Evolutionary conservation across 2,113 vertebrate species (phyloP), one percentile per base, ranked within the genome.

Genomic region (Thinocorus orbignyianus): DNA sequence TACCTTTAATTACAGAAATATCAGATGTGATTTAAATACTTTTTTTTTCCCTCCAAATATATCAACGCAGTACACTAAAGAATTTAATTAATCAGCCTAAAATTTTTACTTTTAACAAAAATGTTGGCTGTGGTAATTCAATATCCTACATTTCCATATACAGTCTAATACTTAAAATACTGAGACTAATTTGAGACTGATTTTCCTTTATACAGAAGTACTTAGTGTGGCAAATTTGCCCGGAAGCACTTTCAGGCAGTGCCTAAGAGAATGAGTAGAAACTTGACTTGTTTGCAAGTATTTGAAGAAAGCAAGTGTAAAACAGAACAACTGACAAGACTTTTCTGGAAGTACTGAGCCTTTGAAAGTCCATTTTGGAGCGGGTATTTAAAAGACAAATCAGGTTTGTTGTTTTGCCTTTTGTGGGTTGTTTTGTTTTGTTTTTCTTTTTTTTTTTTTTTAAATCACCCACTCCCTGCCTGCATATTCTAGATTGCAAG

Each of bases 1-100:
- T 93, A 68, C 9, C 7, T 79, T 89, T 92, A 94, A 86, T 84
- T 86, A 46, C 44, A 81, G 86, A 94, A 95, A 73, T 81, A 94
- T 44, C 31, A 74, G 30, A 41, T 91, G 41, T 54, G 24, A 72
- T 86, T 86, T 93, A 81, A 90, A 81, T 49, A 80, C 25, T n/a
- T 3, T 48, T 12, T 76, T 72, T 86, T 79, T 23, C 1, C 25
- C 14, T 9, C 46, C 46, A 66, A 48, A 24, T n/a, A 26, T 82
- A 80, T 90, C 9, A 88, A 37, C n/a, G n/a, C 10, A 77, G 14
- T 31, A n/a, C 35, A 92, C 52, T 85, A 8, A 74, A 85, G 10
- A 71, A 55, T 54, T 88, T 57, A 76, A 69, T 95, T 86, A 84
- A 90, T 51, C 26, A 33, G 28, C 11, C 55, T 86, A 80, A 94